A percentile compares a stretch with the other conserved stretches of the same genome.
These are phyloP conservation scores for Dasypus novemcinctus DNA, from an alignment of 2,113 vertebrate genomes.

Conservation along the genomic window DNA sequence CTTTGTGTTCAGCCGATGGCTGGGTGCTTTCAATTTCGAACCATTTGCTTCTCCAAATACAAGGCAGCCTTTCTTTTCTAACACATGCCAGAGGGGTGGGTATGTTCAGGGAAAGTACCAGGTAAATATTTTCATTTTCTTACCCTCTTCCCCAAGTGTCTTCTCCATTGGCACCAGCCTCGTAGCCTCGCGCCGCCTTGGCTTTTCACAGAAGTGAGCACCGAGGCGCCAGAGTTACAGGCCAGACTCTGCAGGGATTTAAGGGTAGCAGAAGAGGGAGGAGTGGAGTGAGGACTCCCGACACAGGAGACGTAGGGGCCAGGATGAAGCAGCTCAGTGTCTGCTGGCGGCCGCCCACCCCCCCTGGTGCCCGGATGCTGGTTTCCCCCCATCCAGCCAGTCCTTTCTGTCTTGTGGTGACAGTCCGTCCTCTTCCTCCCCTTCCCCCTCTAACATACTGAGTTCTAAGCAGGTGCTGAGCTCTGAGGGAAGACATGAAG, in stretches of 20 bases:
- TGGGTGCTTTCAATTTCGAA: background rate
- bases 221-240: background rate
- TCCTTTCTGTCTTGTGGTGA: background rate
- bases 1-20: background rate
- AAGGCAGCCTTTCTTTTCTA: background rate
- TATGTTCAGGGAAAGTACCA: background rate
- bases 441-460: background rate
- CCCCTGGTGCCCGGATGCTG: background rate
- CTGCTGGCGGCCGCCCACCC: background rate
- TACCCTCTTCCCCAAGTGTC: fast-evolving
- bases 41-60: background rate
- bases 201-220: background rate
- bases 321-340: too few species aligned
- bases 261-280: background rate
- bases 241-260: background rate
- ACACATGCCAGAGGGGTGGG: fast-evolving
- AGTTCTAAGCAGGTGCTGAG: background rate
- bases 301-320: background rate
- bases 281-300: fast-evolving
- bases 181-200: background rate
- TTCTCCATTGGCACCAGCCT: background rate
- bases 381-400: too few species aligned
- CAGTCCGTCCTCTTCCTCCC: background rate
- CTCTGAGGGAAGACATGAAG: background rate
- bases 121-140: background rate